A percentile compares a stretch with the other conserved stretches of the same genome.
Evolutionary conservation across 1,140 invertebrate species (phyloP).

Genomic region (Meloidogyne chitwoodi): DNA sequence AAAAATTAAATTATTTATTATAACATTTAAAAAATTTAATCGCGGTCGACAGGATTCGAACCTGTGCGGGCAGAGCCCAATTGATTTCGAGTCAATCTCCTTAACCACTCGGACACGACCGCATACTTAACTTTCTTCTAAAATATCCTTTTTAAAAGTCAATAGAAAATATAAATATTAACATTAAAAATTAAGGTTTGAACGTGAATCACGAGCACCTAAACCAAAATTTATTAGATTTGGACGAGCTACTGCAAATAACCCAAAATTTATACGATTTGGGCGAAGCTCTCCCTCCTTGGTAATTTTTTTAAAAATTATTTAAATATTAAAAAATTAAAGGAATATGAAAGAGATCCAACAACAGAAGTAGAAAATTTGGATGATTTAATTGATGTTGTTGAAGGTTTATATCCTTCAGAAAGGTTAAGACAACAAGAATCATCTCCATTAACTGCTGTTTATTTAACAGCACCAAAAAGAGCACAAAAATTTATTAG

Average conservation of each 20-base stretch:
- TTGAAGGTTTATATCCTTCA: neutral
- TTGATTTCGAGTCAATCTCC: conserved; percentile 37
- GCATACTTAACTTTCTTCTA: neutral
- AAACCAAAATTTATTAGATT: conserved; percentile 40
- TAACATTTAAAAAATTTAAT: conserved; percentile 31
- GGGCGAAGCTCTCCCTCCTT: conserved; percentile 19
- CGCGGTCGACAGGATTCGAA: conserved; percentile 50
- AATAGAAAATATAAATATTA: neutral
- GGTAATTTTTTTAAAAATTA: neutral
- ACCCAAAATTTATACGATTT: conserved; percentile 39
- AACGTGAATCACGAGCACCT: conserved; percentile 28
- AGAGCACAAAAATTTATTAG: conserved; percentile 30
- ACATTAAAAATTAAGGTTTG: conserved; percentile 25
- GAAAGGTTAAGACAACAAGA: neutral
- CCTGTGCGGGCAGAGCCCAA: conserved; percentile 44
- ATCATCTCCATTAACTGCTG: neutral
- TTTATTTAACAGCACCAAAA: conserved; percentile 20
- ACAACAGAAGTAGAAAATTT: conserved; percentile 2
- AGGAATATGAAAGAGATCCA: neutral
- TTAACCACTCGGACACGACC: conserved; percentile 30
- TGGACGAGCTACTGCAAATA: conserved; percentile 13
- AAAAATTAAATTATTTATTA: neutral
- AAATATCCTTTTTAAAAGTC: neutral
- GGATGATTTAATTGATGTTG: conserved; percentile 10
- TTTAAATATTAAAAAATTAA: neutral